phyloP scores from a whole-genome alignment of 2,888 invertebrate genomes.

The Diarsia brunnea region DNA sequence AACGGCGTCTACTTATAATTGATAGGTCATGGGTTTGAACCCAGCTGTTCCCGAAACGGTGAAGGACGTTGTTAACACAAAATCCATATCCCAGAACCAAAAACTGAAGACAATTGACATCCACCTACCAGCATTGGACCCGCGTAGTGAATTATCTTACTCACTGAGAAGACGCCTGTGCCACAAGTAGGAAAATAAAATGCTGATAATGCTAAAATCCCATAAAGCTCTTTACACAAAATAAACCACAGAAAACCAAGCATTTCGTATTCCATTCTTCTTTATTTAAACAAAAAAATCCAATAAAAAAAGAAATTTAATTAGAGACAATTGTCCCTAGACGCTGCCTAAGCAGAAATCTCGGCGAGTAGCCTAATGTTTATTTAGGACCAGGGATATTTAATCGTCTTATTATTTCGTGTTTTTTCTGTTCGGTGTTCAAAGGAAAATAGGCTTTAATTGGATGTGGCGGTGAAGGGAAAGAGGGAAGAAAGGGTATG shows the following conservation, averaged over 20 bases:
- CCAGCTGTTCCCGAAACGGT: not conserved
- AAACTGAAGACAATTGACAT: no score
- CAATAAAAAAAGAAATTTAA: slow-evolving; percentile 70
- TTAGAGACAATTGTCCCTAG: slow-evolving; percentile 67
- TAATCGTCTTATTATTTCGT: slow-evolving; percentile 64
- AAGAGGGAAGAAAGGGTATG: slow-evolving; percentile 35
- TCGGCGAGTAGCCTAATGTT: slow-evolving; percentile 60
- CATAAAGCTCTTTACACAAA: slow-evolving; percentile 28
- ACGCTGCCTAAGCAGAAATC: slow-evolving; percentile 62
- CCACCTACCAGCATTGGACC: no score
- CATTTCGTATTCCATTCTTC: slow-evolving; percentile 53
- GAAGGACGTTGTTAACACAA: not conserved
- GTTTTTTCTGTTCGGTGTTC: slow-evolving; percentile 44
- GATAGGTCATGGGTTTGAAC: no score
- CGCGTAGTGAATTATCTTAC: not conserved
- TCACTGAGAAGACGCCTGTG: fast-evolving
- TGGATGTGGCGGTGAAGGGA: slow-evolving; percentile 21
- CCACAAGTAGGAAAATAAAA: no score
- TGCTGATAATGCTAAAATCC: not conserved
- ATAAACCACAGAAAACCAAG: slow-evolving; percentile 45
- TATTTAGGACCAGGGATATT: slow-evolving; percentile 68
- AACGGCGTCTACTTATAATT: no score
- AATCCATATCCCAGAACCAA: not conserved
- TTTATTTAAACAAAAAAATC: slow-evolving; percentile 59
- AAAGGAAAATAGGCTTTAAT: slow-evolving; percentile 43